Percentiles rank a stretch among this genome's conserved stretches.
Conservation (phyloP, 2,888 invertebrate species). For the Epistrophe grossulariae region DNA sequence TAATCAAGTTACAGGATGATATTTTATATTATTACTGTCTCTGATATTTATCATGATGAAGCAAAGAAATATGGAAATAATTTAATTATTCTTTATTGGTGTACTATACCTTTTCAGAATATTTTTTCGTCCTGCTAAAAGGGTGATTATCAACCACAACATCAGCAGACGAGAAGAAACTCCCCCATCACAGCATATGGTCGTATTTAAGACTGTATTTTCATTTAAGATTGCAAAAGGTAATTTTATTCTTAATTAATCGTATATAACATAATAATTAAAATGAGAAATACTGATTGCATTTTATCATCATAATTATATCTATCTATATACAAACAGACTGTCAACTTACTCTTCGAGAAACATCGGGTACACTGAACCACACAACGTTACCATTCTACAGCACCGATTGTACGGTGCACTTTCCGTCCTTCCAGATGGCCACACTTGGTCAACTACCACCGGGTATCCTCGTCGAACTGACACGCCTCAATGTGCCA, state of each 20-base stretch:
- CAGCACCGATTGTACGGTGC: constrained; percentile 80
- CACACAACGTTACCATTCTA: constrained; percentile 80
- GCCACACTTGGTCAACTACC: constrained; percentile 73
- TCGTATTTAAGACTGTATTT: constrained; percentile 77
- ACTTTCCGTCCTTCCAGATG: constrained; percentile 79
- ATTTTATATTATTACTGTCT: neutral
- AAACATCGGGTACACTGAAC: constrained; percentile 79
- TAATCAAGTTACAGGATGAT: neutral
- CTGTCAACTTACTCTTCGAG: constrained; percentile 80
- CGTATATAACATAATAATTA: neutral
- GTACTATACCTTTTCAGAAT: constrained; percentile 78
- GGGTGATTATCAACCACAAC: constrained; percentile 62
- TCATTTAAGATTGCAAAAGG: constrained; percentile 79
- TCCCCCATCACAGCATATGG: constrained; percentile 67
- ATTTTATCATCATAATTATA: neutral
- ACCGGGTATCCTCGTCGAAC: constrained; percentile 87
- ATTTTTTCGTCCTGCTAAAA: constrained; percentile 78
- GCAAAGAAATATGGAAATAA: neutral
- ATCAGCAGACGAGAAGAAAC: constrained; percentile 68
- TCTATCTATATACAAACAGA: constrained; percentile 76
- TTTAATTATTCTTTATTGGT: neutral
- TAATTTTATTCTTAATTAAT: constrained; percentile 53
- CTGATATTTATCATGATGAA: neutral
- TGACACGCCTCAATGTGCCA: constrained; percentile 89
- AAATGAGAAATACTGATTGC: neutral